phyloP scores from a whole-genome alignment of 2,888 invertebrate species.

The Opisthograptis luteolata region DNA sequence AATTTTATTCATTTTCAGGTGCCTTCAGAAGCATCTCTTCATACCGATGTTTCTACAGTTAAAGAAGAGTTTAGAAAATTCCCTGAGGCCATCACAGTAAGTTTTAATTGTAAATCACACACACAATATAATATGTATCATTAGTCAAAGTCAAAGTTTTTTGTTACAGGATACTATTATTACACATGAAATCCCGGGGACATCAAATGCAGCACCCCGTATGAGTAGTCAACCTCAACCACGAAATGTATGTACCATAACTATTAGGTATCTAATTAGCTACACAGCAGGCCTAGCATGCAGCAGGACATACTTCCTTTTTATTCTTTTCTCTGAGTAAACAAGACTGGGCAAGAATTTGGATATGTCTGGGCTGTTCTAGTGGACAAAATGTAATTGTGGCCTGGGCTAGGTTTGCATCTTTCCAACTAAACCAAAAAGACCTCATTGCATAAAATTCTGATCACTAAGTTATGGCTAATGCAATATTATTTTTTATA shows the following conservation, averaged over 20 bases:
- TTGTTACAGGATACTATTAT: background rate
- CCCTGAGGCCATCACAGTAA: background rate
- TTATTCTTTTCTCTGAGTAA: too few relatives aligned
- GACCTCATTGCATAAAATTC: too few relatives aligned
- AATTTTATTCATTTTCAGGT: background rate
- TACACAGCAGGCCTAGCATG: too few relatives aligned
- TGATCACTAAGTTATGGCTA: too few relatives aligned
- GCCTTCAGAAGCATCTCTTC: background rate
- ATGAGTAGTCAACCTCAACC: background rate
- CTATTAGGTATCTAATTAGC: background rate
- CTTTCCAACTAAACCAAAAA: too few relatives aligned
- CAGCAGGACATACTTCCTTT: background rate
- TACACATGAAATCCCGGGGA: background rate
- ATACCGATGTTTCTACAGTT: too few relatives aligned
- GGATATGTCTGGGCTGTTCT: too few relatives aligned
- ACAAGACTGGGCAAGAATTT: too few relatives aligned
- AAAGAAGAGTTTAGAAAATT: too few relatives aligned
- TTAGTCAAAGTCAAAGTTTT: background rate
- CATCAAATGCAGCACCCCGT: background rate
- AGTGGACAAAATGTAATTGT: too few relatives aligned
- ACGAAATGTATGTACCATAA: background rate
- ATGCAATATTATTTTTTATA: too few relatives aligned
- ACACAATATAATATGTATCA: background rate
- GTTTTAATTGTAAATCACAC: background rate
- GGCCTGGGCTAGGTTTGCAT: too few relatives aligned